These are phyloP conservation scores for Brachionus plicatilis DNA, from an alignment of 1,140 invertebrate genomes.

Conservation along the genomic window DNA sequence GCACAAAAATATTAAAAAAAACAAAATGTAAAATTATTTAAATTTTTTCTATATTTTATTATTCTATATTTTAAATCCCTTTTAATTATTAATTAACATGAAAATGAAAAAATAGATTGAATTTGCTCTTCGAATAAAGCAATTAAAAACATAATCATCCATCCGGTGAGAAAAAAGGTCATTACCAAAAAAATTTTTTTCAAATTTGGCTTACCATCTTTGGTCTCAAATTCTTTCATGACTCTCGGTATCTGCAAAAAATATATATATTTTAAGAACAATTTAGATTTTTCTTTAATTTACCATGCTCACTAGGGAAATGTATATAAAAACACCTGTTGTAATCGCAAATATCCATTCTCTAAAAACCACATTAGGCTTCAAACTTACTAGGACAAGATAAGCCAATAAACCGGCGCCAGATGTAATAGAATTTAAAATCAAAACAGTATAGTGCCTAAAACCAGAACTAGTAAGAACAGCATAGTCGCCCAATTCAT, in stretches of 20 bases:
- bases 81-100: neutral
- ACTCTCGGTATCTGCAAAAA: neutral
- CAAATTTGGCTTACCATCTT: neutral
- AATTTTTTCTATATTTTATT: no score
- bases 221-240: neutral
- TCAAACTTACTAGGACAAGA: neutral
- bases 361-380: neutral
- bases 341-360: constrained; percentile 38
- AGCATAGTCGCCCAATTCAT: constrained; percentile 51
- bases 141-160: constrained; percentile 20
- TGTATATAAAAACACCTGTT: constrained; percentile 24
- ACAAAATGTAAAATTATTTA: no score
- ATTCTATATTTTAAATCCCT: no score
- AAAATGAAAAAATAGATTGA: neutral
- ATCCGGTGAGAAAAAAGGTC: neutral
- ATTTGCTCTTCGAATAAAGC: constrained; percentile 32
- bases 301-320: constrained; percentile 32
- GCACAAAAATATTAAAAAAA: no score
- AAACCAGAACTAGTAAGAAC: constrained; percentile 20
- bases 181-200: neutral
- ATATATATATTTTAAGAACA: neutral
- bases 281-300: neutral
- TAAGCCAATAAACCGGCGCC: neutral
- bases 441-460: neutral
- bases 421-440: constrained; percentile 33